Base-by-base conservation (phyloP, 2,888 invertebrate species). In the Zaprionus obscuricornis region DNA sequence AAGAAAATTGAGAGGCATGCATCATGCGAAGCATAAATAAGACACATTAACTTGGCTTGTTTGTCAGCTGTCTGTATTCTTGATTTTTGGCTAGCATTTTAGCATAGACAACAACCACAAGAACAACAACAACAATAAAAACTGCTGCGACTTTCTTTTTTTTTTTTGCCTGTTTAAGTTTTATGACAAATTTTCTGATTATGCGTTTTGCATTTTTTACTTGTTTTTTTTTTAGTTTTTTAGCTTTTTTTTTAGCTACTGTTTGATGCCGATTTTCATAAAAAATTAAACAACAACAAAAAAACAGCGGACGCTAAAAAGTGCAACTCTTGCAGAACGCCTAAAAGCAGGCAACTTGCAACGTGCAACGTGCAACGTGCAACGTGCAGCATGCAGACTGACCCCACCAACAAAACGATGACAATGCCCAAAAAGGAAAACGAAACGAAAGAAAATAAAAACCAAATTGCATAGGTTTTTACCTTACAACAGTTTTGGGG, bases 271-370 rank as follows among this genome's bases (percentile, higher is more conserved):
- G 66, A 86, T 81, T 86, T 83, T n/a, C 62, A 86, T 84, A 74
- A 84, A 85, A 85, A 85, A 85, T 85, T 78, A 49, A 85, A 57
- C 84, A 83, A 82, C 79, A 83, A 64, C 67, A 77, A 62, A 52
- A 54, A 62, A 36, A 24, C 36, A 13, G 47, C 40, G 33, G 62
- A 46, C 63, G 55, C 58, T 63, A 49, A 81, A 81, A 84, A 68
- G 81, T 82, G 81, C 81, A 82, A 81, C 81, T 84, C 84, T 86
- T 62, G 81, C 81, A 74, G n/a, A n/a, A n/a, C n/a, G n/a, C n/a
- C n/a, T n/a, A n/a, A n/a, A n/a, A n/a, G n/a, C n/a, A n/a, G n/a
- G n/a, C n/a, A n/a, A n/a, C n/a, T n/a, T 22, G 57, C 54, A 54
- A 29, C 56, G 45, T 43, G 43, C 63, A 56, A 29, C 46, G 20